These are phyloP conservation scores for Eurystomus gularis DNA, from an alignment of 2,113 vertebrate genomes.

Conservation along the genomic window DNA sequence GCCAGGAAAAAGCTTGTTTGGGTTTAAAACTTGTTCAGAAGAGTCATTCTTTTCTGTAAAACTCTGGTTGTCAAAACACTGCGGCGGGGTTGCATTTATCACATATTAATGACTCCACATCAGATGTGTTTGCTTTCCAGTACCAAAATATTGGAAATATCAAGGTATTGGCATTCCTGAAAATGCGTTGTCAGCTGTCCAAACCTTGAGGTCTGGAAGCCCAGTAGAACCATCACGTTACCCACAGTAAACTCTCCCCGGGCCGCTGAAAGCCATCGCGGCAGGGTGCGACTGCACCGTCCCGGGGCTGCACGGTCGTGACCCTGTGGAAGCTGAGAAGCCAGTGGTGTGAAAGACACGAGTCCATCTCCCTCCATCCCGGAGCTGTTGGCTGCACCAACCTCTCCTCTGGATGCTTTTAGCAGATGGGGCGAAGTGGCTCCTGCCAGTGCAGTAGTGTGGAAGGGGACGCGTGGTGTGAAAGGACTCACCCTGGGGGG, in stretches of 20 bases:
- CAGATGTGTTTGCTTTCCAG: background rate
- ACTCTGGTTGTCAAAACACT: background rate
- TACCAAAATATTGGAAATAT: background rate
- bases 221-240: fast-evolving
- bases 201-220: background rate
- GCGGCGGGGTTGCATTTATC: background rate
- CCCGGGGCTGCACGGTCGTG: background rate
- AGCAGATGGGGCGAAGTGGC: background rate
- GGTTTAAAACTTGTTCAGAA: constrained; percentile 5
- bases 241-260: background rate
- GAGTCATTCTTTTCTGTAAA: background rate
- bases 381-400: background rate
- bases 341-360: background rate
- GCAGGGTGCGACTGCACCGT: fast-evolving
- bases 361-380: background rate
- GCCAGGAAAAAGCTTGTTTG: background rate
- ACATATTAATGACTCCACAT: background rate
- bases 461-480: fast-evolving
- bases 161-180: background rate
- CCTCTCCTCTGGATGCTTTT: background rate
- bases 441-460: background rate
- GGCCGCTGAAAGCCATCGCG: fast-evolving
- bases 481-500: background rate
- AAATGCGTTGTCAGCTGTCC: background rate
- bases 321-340: background rate